Base-by-base conservation (phyloP, 1,140 invertebrate species). In the Bombus breviceps region DNA sequence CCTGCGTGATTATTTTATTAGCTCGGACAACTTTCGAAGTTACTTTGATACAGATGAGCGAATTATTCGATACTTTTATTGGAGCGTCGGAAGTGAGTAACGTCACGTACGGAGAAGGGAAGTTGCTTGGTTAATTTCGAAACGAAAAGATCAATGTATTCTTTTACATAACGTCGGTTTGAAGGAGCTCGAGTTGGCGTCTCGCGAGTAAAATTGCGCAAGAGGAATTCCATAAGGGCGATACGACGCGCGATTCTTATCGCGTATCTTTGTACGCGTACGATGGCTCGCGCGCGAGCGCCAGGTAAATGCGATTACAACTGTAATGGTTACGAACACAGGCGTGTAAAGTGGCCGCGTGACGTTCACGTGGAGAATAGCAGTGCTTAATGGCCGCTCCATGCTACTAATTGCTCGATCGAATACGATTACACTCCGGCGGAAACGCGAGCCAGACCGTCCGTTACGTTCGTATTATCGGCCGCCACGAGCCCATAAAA, bases 401-500 rank as follows among this genome's bases (percentile, higher is more conserved):
- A 79, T 78, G 85, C 80, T 88, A 88, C 68, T 92, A 91, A 92
- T 92, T 90, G 86, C 86, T 79, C 78, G 85, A 90, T 91, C 89
- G 87, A 91, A 87, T 83, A 68, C 68, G 81, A 88, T 87, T 90
- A 83, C 74, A 34, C 34, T 80, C 28, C 9, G 57, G 68, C 47
- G 78, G 68, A 89, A 88, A 88, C 77, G 64, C 76, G n/a, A 72
- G 39, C 69, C 22, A 32, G 80, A 81, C 39, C 53, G 71, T 85
- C 82, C 76, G 57, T 71, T 47, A 25, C 34, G 34, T 75, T 83
- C 73, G 39, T 32, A 53, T 25, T 79, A 74, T 82, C 71, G 62
- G 47, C 64, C 18, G 47, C 64, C 18, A n/a, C 25, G 28, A 43
- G 37, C 12, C 39, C 12, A n/a, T 72, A n/a, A 72, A 72, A 72